A percentile compares a stretch with the other conserved stretches of the same genome.
Evolutionary conservation across 2,888 invertebrate genomes (phyloP).

Genomic region (Tenthredo scrophulariae): DNA sequence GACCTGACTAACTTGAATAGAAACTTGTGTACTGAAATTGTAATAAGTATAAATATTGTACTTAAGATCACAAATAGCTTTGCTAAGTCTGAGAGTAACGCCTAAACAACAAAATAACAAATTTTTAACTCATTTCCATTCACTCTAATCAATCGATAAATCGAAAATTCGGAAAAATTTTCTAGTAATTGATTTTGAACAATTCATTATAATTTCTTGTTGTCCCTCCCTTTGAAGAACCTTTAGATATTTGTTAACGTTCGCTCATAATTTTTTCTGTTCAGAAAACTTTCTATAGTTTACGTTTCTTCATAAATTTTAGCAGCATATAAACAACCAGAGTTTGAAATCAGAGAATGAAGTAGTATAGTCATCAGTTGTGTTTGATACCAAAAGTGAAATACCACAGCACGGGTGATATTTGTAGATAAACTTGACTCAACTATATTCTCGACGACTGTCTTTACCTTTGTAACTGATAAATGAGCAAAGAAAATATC

Average conservation of each 20-base stretch:
- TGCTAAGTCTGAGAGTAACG: background rate
- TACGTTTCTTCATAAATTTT: background rate
- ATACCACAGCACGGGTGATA: background rate
- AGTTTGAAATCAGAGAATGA: background rate
- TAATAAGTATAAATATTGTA: background rate
- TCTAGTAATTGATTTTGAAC: background rate
- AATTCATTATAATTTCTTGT: background rate
- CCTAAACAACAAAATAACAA: background rate
- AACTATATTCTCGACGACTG: background rate
- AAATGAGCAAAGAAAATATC: background rate
- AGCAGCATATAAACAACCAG: background rate
- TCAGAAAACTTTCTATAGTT: background rate
- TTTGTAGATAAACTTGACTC: background rate
- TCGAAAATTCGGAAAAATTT: background rate
- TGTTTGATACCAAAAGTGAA: constrained; percentile 4
- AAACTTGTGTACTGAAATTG: background rate
- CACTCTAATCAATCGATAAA: background rate
- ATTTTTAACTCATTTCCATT: background rate
- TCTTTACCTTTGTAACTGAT: background rate
- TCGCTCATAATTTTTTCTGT: background rate
- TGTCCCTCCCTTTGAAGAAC: background rate
- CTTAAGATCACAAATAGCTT: background rate
- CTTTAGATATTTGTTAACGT: background rate
- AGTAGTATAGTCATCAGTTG: background rate
- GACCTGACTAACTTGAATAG: background rate